Evolutionary conservation across 92 coral and sea anemone genomes (phyloP).

Genomic region (Palythoa grandis): DNA sequence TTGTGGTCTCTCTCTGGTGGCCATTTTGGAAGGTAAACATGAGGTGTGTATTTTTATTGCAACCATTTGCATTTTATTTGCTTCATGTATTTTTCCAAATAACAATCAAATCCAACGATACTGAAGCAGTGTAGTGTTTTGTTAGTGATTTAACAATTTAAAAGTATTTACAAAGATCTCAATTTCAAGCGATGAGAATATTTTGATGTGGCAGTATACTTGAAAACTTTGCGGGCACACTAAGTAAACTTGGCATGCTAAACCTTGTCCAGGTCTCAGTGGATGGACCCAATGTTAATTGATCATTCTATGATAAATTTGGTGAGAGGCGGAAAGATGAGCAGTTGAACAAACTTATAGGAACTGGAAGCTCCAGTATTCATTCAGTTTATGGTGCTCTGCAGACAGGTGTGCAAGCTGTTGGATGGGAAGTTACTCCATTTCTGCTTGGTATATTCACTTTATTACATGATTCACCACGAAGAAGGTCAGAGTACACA

Average conservation of each 20-base stretch:
- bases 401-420: conserved; percentile 36
- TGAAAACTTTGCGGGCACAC: conserved; percentile 18
- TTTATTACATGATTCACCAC: conserved; percentile 24
- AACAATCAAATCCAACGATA: too few relatives aligned
- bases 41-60: background rate
- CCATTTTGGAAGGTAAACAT: background rate
- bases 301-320: conserved; percentile 31
- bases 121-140: too few relatives aligned
- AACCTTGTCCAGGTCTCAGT: conserved; percentile 7
- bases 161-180: background rate
- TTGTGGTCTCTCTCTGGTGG: too few relatives aligned
- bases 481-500: conserved; percentile 35
- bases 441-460: conserved; percentile 14
- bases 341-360: conserved; percentile 18
- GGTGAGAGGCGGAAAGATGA: conserved; percentile 21
- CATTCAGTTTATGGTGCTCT: conserved; percentile 21
- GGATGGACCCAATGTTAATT: conserved; percentile 45
- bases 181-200: background rate
- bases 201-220: background rate
- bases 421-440: conserved; percentile 21
- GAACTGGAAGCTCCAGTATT: conserved; percentile 21
- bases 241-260: background rate
- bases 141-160: background rate
- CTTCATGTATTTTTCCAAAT: too few relatives aligned
- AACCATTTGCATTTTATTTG: background rate